Base-by-base conservation (phyloP, 2,888 invertebrate genomes). In the Drosophila prolongata region DNA sequence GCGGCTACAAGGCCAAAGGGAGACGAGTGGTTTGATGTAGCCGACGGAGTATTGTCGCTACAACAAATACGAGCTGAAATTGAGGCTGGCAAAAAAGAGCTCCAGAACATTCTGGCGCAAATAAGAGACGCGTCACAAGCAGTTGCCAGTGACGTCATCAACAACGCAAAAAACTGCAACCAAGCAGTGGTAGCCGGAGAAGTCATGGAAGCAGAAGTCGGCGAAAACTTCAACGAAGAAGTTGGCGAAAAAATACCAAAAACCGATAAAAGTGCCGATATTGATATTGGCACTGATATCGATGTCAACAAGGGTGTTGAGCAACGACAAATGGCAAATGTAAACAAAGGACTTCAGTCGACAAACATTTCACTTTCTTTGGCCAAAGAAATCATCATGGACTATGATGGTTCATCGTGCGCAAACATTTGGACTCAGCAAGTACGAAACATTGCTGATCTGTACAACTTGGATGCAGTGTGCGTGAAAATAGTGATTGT, bases 381-480 rank as follows among this genome's bases (percentile, higher is more conserved):
- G n/a, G n/a, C n/a, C n/a, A n/a, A n/a, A n/a, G n/a, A n/a, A n/a
- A n/a, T n/a, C n/a, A n/a, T n/a, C n/a, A n/a, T n/a, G n/a, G n/a
- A n/a, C n/a, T n/a, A n/a, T n/a, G n/a, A n/a, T n/a, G n/a, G n/a
- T n/a, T n/a, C n/a, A n/a, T n/a, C n/a, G n/a, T n/a, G n/a, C n/a
- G n/a, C n/a, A n/a, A n/a, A n/a, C n/a, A n/a, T n/a, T n/a, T n/a
- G 44, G 24, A 24, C 27, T 1, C 27, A 27, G 8, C 27, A 24
- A 44, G 24, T 43, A 19, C 43, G 5, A 19, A 43, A 19, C 43
- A 43, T 19, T 19, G 43, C 43, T 43, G 43, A 43, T 10, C 3
- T 43, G 43, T 43, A 19, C 43, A 43, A 43, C 19, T 6, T 43
- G 43, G 16, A 43, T 43, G 43, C 43, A 19, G 43, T 19, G 11